A percentile compares a stretch with the other conserved stretches of the same genome.
These are phyloP conservation scores for Poliocrania exsul DNA, from an alignment of 2,797 vertebrate species.

Conservation along the genomic window DNA sequence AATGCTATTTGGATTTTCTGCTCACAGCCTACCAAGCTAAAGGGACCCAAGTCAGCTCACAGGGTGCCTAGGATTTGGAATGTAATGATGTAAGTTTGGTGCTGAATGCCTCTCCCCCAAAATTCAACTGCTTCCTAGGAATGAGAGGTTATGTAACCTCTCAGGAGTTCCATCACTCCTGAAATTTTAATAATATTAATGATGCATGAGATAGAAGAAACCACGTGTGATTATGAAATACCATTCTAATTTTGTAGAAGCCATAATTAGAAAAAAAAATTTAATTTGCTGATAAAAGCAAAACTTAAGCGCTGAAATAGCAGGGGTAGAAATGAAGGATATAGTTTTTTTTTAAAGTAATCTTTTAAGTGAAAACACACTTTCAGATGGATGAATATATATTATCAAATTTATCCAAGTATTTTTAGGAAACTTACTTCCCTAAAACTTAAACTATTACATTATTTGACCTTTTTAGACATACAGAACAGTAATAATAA, in stretches of 20 bases:
- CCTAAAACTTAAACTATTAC: background rate
- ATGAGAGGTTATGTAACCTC: background rate
- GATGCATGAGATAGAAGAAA: background rate
- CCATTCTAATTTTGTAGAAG: background rate
- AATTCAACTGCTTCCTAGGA: background rate
- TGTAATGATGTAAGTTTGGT: background rate
- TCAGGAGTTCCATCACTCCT: background rate
- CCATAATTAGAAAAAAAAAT: background rate
- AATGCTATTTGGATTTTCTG: background rate
- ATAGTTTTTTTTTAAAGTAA: background rate
- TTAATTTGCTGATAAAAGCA: background rate
- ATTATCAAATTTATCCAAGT: background rate
- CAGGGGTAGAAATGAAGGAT: background rate
- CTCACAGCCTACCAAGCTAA: background rate
- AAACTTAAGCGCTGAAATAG: background rate
- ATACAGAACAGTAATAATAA: background rate
- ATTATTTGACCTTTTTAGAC: background rate
- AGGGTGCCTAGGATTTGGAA: background rate
- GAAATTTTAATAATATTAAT: background rate
- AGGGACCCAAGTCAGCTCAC: background rate
- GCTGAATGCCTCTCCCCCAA: background rate
- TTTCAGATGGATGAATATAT: background rate
- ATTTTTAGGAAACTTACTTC: background rate
- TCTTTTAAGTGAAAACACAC: background rate
- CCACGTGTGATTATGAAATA: background rate